Percentiles rank a stretch among this genome's conserved stretches.
Conservation (phyloP, 2,888 invertebrate species). For the Hypercompe scribonia region DNA sequence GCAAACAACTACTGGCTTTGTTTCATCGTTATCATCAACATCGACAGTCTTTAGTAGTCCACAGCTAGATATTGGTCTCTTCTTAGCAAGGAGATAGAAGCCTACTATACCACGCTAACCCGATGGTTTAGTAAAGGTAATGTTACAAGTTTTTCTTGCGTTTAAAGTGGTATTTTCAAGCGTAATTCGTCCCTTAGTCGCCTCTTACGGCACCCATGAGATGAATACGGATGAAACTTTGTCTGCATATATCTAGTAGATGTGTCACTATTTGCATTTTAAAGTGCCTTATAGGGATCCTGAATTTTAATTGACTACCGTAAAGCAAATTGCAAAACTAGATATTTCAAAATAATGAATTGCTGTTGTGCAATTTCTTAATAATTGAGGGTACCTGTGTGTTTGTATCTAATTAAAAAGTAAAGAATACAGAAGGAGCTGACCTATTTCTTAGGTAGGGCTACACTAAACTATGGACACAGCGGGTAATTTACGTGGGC, state of each 20-base stretch:
- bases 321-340: not conserved
- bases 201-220: too few species aligned
- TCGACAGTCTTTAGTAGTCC: too few species aligned
- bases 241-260: not conserved
- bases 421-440: not conserved
- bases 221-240: too few species aligned
- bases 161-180: too few species aligned
- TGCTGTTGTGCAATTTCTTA: not conserved
- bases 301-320: not conserved
- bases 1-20: not conserved
- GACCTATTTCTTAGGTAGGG: not conserved
- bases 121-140: too few species aligned
- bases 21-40: too few species aligned
- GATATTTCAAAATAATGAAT: not conserved
- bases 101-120: too few species aligned
- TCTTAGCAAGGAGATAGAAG: too few species aligned
- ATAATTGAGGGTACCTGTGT: not conserved
- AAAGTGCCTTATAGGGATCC: not conserved
- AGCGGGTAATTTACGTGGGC: not conserved
- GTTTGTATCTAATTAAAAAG: not conserved
- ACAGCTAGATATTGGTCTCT: too few species aligned
- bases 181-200: too few species aligned
- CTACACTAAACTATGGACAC: not conserved
- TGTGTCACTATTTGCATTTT: not conserved
- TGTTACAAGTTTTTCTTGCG: too few species aligned